phyloP scores from a whole-genome alignment of 92 coral and sea anemone species.

The Actinernus sp. region DNA sequence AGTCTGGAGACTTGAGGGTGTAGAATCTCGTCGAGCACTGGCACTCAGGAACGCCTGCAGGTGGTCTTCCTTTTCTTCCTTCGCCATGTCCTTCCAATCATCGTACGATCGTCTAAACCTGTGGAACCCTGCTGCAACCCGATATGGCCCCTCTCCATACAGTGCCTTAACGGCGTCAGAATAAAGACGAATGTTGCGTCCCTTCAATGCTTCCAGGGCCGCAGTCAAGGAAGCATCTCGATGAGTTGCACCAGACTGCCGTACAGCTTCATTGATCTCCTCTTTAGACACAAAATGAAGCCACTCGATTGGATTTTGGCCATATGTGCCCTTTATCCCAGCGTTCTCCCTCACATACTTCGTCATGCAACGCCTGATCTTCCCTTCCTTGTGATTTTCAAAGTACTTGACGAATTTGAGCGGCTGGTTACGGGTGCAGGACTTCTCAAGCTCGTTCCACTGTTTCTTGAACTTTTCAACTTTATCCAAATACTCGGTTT shows the following conservation, averaged over 20 bases:
- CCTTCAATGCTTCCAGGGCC: slow-evolving; percentile 33
- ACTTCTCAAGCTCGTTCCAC: slow-evolving; percentile 37
- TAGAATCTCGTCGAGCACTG: slow-evolving; percentile 4
- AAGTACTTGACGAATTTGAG: slow-evolving; percentile 51
- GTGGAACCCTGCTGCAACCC: slow-evolving; percentile 6
- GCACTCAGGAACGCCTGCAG: slow-evolving; percentile 21
- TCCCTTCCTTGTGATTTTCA: slow-evolving; percentile 39
- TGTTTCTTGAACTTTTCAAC: slow-evolving; percentile 21
- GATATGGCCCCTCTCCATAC: slow-evolving; percentile 53
- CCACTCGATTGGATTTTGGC: slow-evolving; percentile 71
- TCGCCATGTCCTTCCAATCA: slow-evolving; percentile 39
- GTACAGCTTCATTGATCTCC: slow-evolving; percentile 34
- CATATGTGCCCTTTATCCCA: slow-evolving; percentile 31
- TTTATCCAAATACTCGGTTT: slow-evolving; percentile 16
- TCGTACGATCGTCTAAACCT: slow-evolving; percentile 11
- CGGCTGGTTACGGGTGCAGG: slow-evolving; percentile 42
- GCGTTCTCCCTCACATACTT: slow-evolving; percentile 43
- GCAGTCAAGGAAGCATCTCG: slow-evolving; percentile 32
- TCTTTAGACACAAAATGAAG: slow-evolving; percentile 45
- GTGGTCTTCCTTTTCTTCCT: slow-evolving; percentile 9
- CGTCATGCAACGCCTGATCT: slow-evolving; percentile 35
- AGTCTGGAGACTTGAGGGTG: no score
- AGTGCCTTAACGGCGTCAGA: slow-evolving; percentile 39
- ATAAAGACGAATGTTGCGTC: slow-evolving; percentile 25
- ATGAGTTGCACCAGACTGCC: slow-evolving; percentile 14